Evolutionary conservation across 2,797 vertebrate species (phyloP).

Genomic region (Eutrigla gurnardus): DNA sequence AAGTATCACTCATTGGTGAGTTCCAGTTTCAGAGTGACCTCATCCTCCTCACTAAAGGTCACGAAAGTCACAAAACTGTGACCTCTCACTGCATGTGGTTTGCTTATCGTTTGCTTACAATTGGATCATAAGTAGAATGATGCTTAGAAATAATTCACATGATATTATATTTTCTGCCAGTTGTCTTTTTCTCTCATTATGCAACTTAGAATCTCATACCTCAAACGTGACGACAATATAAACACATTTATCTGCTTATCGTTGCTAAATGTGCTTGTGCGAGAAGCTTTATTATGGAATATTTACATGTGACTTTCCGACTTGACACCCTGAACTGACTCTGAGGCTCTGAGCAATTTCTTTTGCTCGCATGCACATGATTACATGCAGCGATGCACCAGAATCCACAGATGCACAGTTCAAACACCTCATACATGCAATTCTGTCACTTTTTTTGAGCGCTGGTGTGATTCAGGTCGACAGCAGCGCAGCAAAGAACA

Average conservation of each 20-base stretch:
- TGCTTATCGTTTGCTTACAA: neutral
- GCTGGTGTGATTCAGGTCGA: constrained; percentile 63
- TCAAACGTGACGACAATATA: neutral
- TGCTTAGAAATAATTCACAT: neutral
- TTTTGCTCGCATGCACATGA: constrained; percentile 28
- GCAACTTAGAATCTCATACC: neutral
- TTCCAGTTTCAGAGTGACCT: constrained; percentile 71
- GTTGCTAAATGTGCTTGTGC: neutral
- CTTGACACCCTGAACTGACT: constrained; percentile 32
- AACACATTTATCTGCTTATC: neutral
- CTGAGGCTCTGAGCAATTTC: constrained; percentile 36
- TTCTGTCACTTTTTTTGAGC: constrained; percentile 63
- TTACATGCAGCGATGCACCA: constrained; percentile 18
- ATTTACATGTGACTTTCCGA: constrained; percentile 15
- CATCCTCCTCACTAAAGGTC: constrained; percentile 55
- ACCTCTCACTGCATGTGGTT: neutral
- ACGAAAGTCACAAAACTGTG: constrained; percentile 6
- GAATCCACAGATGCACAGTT: constrained; percentile 36
- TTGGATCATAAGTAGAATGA: neutral
- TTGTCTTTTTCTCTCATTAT: neutral
- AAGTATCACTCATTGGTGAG: constrained; percentile 58
- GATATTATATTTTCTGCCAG: neutral
- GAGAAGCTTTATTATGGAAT: neutral
- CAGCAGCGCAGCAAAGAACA: constrained; percentile 49
- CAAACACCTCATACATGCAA: constrained; percentile 66